These are phyloP conservation scores for Atractosteus spatula DNA, from an alignment of 2,113 vertebrate genomes.

Conservation along the genomic window DNA sequence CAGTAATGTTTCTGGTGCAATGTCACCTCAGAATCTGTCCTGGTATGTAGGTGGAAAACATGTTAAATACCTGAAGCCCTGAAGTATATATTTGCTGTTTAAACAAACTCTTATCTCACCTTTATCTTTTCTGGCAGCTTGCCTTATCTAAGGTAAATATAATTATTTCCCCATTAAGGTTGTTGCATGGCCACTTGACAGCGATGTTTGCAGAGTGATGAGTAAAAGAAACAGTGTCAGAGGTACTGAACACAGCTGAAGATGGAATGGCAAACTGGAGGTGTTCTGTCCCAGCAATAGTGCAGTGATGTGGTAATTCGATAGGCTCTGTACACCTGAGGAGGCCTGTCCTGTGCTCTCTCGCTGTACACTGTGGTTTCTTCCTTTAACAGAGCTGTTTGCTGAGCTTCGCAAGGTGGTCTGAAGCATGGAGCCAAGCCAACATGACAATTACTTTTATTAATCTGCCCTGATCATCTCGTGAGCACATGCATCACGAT, in stretches of 20 bases:
- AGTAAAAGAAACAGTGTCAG: conserved; percentile 55
- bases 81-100: conserved; percentile 65
- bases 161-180: conserved; percentile 83
- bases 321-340: conserved; percentile 57
- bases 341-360: conserved; percentile 38
- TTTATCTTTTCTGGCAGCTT: conserved; percentile 73
- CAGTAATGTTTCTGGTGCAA: no score
- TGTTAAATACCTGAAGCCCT: conserved; percentile 18
- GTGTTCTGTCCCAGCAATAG: conserved; percentile 52
- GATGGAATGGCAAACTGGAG: conserved; percentile 44
- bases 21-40: no score
- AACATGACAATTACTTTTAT: conserved; percentile 84
- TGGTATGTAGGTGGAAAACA: no score
- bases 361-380: conserved; percentile 47
- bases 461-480: conserved; percentile 86
- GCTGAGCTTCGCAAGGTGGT: conserved; percentile 59
- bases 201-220: conserved; percentile 70
- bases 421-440: conserved; percentile 77
- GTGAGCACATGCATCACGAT: conserved; percentile 82
- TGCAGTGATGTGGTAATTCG: conserved; percentile 56
- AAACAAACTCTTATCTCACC: conserved; percentile 62
- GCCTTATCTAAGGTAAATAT: conserved; percentile 96
- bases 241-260: conserved; percentile 28
- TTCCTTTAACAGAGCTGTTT: conserved; percentile 52
- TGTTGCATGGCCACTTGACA: conserved; percentile 72